Base-by-base conservation (phyloP, 30 jellyfish, hydroid and myxozoan species). In the Aurelia coerulea region DNA sequence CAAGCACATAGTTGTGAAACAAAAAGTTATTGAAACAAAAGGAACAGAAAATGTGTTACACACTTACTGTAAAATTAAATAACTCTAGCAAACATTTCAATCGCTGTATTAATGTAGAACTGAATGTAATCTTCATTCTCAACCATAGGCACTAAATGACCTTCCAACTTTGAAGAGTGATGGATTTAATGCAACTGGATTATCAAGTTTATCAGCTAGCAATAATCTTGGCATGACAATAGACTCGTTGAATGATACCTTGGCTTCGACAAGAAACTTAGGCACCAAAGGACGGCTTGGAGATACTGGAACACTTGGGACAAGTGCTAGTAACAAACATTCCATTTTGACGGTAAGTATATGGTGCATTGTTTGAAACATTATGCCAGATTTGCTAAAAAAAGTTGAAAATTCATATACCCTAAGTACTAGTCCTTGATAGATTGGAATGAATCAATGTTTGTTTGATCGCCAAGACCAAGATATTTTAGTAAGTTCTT, bases 131-230 rank as follows among this genome's bases (percentile, higher is more conserved):
- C 31, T 11, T 41, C 10, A 15, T 58, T 16, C 34, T 8, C 14
- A 13, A 5, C 66, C 66, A 13, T 46, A 79, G 89, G 80, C 71
- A 7, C 52, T 66, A 2, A 79, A 79, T 66, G 88, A 71, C n/a
- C 84, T 84, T 10, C 93, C 93, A 41, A 84, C 84, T 13, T 52
- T 84, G 63, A 84, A 84, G 70, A 68, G 88, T 49, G 93, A 84
- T 68, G 37, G 60, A 3, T 74, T 67, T 14, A 83, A 83, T 42
- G 42, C 83, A 8, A 19, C 88, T 5, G 93, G 93, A 18, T 76
- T 84, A 14, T 77, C 88, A 23, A 59, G 87, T 42, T 65, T 84
- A 35, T 60, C 93, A 2, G 51, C 62, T 12, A 75, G 35, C 23
- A 83, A 65, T 50, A 73, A 73, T 32, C 69, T 84, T 73, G 93